Base-by-base conservation (phyloP, 2,113 vertebrate species). In the Leucopternis melanops region DNA sequence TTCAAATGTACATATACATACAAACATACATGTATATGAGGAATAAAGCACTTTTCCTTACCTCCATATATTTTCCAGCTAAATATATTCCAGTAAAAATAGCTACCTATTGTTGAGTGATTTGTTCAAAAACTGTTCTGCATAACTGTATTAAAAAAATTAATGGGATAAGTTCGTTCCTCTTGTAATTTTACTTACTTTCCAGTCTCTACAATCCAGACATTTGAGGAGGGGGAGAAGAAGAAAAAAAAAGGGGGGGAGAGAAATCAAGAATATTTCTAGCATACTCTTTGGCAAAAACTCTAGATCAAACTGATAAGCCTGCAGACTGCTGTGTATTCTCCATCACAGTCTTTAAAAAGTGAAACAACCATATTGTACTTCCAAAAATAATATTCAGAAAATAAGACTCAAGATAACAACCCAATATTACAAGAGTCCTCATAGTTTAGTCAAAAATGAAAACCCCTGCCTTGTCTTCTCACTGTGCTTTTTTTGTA, bases 311-410 rank as follows among this genome's bases (percentile, higher is more conserved):
- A 81, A 70, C 49, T 73, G 83, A 94, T 91, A 94, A 95, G 42
- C 31, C 62, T 72, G 19, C 61, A 89, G 69, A 78, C 77, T 92
- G 85, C 74, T 88, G 54, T 45, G 49, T 42, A 38, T 79, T 82
- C 54, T 92, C 91, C 54, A 85, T 87, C 81, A 87, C 23, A 57
- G 62, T 12, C 65, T 91, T 92, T 73, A 67, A 88, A 55, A 90
- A 88, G 25, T 82, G 27, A 63, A 94, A 89, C 27, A 45, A 77
- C 29, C 19, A 63, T 16, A 49, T 7, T 6, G 4, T 40, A 42
- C 45, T 89, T 97, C 86, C 86, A 94, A 94, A 93, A 96, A 93
- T 45, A 95, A 90, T 62, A 95, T 57, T 50, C 49, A 80, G 66
- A 86, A 79, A 91, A 65, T 74, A 72, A 70, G 62, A 58, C 54